Base-by-base conservation (phyloP, 2,797 vertebrate species). In the Anolis apletophallus region DNA sequence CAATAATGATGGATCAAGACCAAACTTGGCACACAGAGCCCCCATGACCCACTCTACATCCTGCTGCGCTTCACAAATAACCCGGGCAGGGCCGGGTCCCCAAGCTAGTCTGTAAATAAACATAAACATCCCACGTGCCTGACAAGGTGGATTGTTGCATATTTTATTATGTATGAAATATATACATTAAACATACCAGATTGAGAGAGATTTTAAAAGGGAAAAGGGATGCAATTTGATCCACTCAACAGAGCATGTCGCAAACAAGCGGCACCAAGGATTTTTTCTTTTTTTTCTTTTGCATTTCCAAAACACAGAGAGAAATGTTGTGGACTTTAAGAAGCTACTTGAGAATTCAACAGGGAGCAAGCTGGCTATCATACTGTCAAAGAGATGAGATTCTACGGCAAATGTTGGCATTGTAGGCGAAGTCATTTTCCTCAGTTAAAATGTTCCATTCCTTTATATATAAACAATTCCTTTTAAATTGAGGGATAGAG, bases 311-410 rank as follows among this genome's bases (percentile, higher is more conserved):
- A 80, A 2, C 4, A 55, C 26, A 1, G 12, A 46, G 5, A 46
- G 46, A 77, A 10, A 23, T 71, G 34, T 61, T 16, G 71, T 46
- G 52, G 40, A 86, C 4, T 2, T 14, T 67, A 26, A 13, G 68
- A 88, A 69, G 40, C 36, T 85, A 29, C 1, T 23, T 8, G 11
- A 3, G 3, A 21, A 85, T 91, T 88, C 87, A 86, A 12, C 36
- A 71, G 9, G 2, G 32, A 69, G 11, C 4, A 52, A 80, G 16
- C 10, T 73, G 71, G 19, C n/a, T 84, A 32, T 84, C 3, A 59
- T 46, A 3, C 23, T 72, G 26, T 81, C 50, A 69, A 61, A 87
- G n/a, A 79, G 40, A 72, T 69, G 21, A 85, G 12, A 83, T 34
- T 23, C 21, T 23, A 14, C 36, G 26, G 14, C 76, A 32, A 59